Evolutionary conservation across 37 sponge, comb jelly and placozoan species (phyloP), one percentile per base, ranked within the genome.

Genomic region (Geodia barretti): DNA sequence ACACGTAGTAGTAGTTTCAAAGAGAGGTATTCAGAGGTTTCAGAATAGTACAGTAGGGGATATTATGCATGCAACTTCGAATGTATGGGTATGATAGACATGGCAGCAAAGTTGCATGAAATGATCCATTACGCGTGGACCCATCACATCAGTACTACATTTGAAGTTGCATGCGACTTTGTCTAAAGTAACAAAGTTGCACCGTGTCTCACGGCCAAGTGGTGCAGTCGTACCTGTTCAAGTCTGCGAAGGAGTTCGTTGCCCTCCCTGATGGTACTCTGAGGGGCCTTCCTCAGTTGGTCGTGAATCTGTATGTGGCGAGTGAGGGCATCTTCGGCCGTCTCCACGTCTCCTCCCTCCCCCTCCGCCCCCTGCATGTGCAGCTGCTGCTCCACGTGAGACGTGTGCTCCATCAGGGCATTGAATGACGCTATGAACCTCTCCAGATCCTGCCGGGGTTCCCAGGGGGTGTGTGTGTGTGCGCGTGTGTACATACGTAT

Each of bases 351-450:
- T 14, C 60, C 39, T 1, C 67, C 79, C 28, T 81, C 67, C 11
- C 66, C 62, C 17, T 92, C 89, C 28, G 75, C 67, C 11, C 66
- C 62, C 17, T 92, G 86, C 62, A 69, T 28, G 4, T 21, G 21
- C n/a, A 94, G 38, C 66, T 90, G 91, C 39, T 85, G 81, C 74
- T 94, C 95, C 59, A 94, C 70, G 36, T 76, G 72, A 20, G 83
- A 25, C 34, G 65, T 83, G 74, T 87, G 88, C 74, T 94, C 86
- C 88, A 94, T 87, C n/a, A 90, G 69, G 0, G 85, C 73, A 42
- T 85, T 84, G 78, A 79, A 84, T 7, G 85, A 80, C 0, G 78
- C 70, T 41, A 90, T 87, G 60, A 94, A 88, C 70, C 84, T 86
- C 69, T 94, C 95, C 72, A 91, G 41, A 62, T 91, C 76, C 90